Base-by-base conservation (phyloP, 2,888 invertebrate genomes). In the Julus scanicus region DNA sequence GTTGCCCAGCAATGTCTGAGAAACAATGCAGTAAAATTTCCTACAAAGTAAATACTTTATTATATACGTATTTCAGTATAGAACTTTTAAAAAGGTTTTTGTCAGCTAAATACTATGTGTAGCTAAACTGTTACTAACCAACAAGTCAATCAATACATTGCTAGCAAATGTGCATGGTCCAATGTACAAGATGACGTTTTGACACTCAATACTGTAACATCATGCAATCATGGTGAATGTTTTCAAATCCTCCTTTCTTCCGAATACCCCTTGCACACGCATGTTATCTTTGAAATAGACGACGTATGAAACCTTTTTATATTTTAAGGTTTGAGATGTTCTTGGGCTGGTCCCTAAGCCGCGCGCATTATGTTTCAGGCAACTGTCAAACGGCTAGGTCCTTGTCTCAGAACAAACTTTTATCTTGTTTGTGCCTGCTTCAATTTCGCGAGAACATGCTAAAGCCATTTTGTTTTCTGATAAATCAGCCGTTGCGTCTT, bases 361-460 rank as follows among this genome's bases (percentile, higher is more conserved):
- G 53, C 3, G 13, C 11, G 53, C 53, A 53, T 53, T 53, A 53
- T 53, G 53, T 15, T 53, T 53, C 53, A 15, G 9, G 53, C 53
- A 53, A 9, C 53, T 53, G 15, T 53, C 53, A 53, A 53, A 53
- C 53, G 53, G 15, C 15, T 53, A 29, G 71, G 71, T 20, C 20
- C 20, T 29, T 20, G 8, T 71, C 20, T 20, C 71, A 71, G n/a
- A 29, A 5, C 71, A 57, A 17, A 57, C 71, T n/a, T 71, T 71
- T 71, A n/a, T 20, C 71, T 71, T 9, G 71, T 71, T 71, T 71
- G 53, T 71, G 29, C 71, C 20, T 20, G 20, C 29, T 71, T 71
- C 71, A 71, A 71, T 71, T 71, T 71, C 20, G 20, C 71, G 63
- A 29, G 29, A 71, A 71, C 71, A 29, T 20, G 71, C 71, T 71